Percentiles rank a stretch among this genome's conserved stretches.
Conservation (phyloP, 2,888 invertebrate species). For the Belgica antarctica region DNA sequence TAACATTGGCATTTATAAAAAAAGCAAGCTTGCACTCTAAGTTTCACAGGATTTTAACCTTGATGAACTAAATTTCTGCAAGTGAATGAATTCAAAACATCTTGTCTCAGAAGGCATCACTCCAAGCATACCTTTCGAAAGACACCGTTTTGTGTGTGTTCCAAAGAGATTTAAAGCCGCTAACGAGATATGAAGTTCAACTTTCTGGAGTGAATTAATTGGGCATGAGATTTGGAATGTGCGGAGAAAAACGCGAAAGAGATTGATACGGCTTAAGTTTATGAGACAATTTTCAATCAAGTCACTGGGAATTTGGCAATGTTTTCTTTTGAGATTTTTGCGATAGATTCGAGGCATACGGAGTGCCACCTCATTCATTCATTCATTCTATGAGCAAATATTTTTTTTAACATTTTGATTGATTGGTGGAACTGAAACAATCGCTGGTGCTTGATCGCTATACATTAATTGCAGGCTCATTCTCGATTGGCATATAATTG, state of each 20-base stretch:
- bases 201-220: background rate
- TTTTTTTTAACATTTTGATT: too few species aligned
- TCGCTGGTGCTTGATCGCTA: background rate
- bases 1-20: too few species aligned
- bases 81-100: too few species aligned
- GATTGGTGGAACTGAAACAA: background rate
- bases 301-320: background rate
- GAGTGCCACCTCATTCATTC: background rate
- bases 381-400: too few species aligned
- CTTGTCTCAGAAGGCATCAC: too few species aligned
- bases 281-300: constrained; percentile 27
- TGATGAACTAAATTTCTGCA: too few species aligned
- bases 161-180: background rate
- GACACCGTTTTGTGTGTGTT: background rate
- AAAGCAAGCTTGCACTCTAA: too few species aligned
- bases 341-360: background rate
- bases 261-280: background rate
- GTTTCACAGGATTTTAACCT: too few species aligned
- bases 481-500: background rate
- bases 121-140: too few species aligned
- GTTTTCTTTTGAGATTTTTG: background rate
- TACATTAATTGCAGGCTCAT: background rate
- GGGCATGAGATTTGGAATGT: background rate
- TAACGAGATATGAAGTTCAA: constrained; percentile 20
- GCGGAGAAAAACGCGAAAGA: background rate